These are phyloP conservation scores for Poeciliopsis turrubarensis DNA, from an alignment of 2,113 vertebrate species.

Conservation along the genomic window DNA sequence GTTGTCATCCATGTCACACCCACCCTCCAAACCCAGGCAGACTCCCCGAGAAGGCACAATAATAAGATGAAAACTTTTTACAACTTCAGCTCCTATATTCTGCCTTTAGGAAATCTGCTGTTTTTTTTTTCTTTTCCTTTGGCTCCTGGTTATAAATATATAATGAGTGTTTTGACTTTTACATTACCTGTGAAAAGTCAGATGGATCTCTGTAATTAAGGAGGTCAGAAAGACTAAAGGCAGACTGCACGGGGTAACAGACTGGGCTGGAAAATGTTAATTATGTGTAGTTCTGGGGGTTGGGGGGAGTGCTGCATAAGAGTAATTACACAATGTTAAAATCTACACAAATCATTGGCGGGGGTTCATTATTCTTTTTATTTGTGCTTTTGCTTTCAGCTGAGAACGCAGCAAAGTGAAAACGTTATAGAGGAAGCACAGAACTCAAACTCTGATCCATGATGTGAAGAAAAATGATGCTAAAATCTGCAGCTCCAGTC, in stretches of 20 bases:
- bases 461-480: too few species aligned
- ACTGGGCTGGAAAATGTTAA: too few species aligned
- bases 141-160: background rate
- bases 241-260: background rate
- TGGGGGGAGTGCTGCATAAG: too few species aligned
- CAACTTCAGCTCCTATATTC: background rate
- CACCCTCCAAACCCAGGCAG: constrained; percentile 15
- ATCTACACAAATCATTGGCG: too few species aligned
- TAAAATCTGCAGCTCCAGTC: background rate
- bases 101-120: background rate
- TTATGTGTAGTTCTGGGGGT: too few species aligned
- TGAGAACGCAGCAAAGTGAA: too few species aligned
- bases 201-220: constrained; percentile 9
- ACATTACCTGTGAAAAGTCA: background rate
- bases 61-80: constrained; percentile 31
- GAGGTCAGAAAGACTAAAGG: background rate
- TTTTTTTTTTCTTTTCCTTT: background rate
- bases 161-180: background rate
- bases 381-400: too few species aligned
- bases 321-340: too few species aligned
- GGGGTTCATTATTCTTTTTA: too few species aligned
- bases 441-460: too few species aligned
- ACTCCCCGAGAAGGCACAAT: constrained; percentile 19
- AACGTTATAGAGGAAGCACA: too few species aligned
- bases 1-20: constrained; percentile 36